Base-by-base conservation (phyloP, 2,797 vertebrate species). In the Neosalanx taihuensis region DNA sequence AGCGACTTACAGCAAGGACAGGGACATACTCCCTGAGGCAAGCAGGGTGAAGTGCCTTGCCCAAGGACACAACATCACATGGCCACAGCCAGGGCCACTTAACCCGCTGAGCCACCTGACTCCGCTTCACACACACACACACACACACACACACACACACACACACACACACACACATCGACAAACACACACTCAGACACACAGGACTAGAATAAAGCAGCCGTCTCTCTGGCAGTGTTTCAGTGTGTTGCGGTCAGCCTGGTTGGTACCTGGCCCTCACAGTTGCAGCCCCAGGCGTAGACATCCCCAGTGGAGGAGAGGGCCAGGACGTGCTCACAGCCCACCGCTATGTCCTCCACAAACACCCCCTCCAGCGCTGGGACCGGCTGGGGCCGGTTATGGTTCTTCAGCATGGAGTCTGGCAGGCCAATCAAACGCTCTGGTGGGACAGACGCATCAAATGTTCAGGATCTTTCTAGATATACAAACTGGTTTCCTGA, bases 241-340 rank as follows among this genome's bases (percentile, higher is more conserved):
- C 17, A 4, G 51, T 5, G 51, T 56, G 51, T 56, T 2, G 17
- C 15, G 51, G 17, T n/a, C 4, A 56, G 29, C 49, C 1, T 15
- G 61, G 30, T 57, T 30, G 15, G 13, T 84, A 94, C 93, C 93
- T 94, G 93, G 69, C 93, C 93, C 71, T 94, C 93, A 56, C 88
- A 93, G 89, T 94, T 94, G 80, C 91, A 93, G 74, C 93, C 93
- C 93, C 93, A 94, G 72, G 90, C 89, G 0, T 92, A 93, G 31
- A 94, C 83, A 1, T 93, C 93, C 75, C 92, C 93, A 3, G 89
- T 91, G 84, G 90, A 91, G 63, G 91, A 88, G 70, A 94, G 80
- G 12, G 91, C 87, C 3, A 94, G 89, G 57, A 92, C 87, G 58
- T 94, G 93, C 77, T 94, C 93, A 30, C 92, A 92, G 79, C 93